These are phyloP conservation scores for Anastrepha ludens DNA, from an alignment of 1,140 invertebrate genomes.

Conservation along the genomic window DNA sequence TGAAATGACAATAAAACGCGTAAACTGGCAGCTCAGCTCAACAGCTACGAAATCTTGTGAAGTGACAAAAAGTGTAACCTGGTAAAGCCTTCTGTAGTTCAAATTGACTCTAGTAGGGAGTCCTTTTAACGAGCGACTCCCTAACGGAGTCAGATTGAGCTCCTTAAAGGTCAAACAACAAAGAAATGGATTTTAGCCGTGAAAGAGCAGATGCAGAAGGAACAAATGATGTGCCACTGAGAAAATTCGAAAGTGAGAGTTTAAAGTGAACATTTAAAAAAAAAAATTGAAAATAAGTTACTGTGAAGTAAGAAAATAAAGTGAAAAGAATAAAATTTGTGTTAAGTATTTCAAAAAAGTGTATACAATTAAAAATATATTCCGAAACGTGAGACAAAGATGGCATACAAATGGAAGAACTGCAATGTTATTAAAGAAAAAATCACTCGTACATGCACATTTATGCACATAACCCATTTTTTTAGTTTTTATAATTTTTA, in stretches of 20 bases:
- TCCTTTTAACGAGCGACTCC: constrained; percentile 91
- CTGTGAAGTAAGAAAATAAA: background rate
- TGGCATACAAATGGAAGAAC: no score
- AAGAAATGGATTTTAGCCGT: background rate
- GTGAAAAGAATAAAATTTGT: background rate
- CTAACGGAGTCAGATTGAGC: constrained; percentile 97
- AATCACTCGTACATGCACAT: no score
- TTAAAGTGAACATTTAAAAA: background rate
- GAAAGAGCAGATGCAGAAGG: background rate
- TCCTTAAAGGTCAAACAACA: constrained; percentile 64
- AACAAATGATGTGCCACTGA: background rate
- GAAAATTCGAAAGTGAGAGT: background rate
- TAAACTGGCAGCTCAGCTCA: background rate
- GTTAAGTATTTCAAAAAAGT: no score
- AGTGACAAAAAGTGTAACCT: background rate
- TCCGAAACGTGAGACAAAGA: no score
- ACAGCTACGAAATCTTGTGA: background rate
- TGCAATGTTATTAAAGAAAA: no score
- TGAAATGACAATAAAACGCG: no score
- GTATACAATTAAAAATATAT: no score
- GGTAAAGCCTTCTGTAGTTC: constrained; percentile 83
- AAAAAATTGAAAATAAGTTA: no score
- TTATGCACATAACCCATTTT: no score
- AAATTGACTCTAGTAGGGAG: constrained; percentile 98
- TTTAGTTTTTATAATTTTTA: no score